Base-by-base conservation (phyloP, 2,113 vertebrate species). In the Rostratula benghalensis region DNA sequence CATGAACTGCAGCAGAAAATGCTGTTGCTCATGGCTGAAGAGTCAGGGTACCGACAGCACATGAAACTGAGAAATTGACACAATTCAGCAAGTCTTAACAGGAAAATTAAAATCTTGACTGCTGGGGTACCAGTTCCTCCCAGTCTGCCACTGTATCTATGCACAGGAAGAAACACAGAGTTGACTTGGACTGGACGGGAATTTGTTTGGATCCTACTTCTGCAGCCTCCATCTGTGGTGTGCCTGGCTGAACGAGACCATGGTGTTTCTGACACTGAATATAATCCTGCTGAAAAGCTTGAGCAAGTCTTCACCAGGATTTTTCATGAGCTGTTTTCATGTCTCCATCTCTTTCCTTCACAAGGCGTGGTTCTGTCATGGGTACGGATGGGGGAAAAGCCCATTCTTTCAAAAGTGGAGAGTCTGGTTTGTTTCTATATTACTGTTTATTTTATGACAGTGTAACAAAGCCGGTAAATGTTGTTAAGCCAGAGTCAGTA, bases 381-480 rank as follows among this genome's bases (percentile, higher is more conserved):
- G 46, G 24, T 39, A 78, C 30, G 77, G 21, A 80, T 9, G 18
- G 39, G 73, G 25, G 3, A 48, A 80, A 96, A 92, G 43, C 76
- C 89, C 83, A 10, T 74, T 93, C 67, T 95, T 93, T 91, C 91
- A 48, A 75, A 95, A 94, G 56, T 3, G 0, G n/a, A 50, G n/a
- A 94, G 89, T 90, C 88, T 90, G 86, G 51, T 93, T 89, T 94
- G 30, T 94, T 93, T 94, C 95, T 93, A 13, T 82, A 89, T 75
- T 89, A 39, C 68, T 94, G 76, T 96, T 94, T 96, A 91, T 84
- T 95, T 96, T 96, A 92, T 69, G 80, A 53, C 95, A 92, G n/a
- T 31, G 45, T 76, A 84, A 93, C 68, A 93, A 94, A 95, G 61
- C 35, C 89, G 53, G 69, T 93, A 95, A 96, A 92, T 54, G 57